These are phyloP conservation scores for Cerastoderma edule DNA, from an alignment of 2,888 invertebrate genomes.

Conservation along the genomic window DNA sequence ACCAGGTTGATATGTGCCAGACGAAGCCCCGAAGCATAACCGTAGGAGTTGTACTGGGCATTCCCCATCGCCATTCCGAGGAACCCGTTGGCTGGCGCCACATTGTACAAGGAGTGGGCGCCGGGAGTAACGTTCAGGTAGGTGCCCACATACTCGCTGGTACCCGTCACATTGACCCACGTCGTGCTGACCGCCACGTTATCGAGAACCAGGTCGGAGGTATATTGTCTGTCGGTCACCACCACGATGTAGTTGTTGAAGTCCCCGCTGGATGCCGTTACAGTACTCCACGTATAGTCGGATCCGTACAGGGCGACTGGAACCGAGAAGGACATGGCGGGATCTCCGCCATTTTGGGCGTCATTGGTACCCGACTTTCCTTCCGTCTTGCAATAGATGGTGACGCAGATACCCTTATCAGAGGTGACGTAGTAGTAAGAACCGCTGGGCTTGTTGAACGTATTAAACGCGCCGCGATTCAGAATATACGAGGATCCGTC, in stretches of 20 bases:
- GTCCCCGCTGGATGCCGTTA: conserved; percentile 50
- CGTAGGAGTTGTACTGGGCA: conserved; percentile 72
- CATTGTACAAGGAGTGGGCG: conserved; percentile 65
- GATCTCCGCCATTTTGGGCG: conserved; percentile 68
- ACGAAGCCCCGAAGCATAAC: conserved; percentile 66
- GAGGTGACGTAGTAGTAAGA: conserved; percentile 53
- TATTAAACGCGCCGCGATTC: conserved; percentile 34
- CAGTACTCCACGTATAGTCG: conserved; percentile 69
- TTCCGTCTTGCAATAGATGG: conserved; percentile 63
- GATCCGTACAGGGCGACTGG: conserved; percentile 66
- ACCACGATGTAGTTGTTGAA: conserved; percentile 58
- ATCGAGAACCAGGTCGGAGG: conserved; percentile 45
- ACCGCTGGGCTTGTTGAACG: conserved; percentile 49
- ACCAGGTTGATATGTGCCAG: conserved; percentile 63
- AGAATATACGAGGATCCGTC: conserved; percentile 32
- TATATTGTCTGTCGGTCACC: conserved; percentile 38
- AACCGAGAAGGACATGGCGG: conserved; percentile 70
- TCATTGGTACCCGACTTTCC: conserved; percentile 59
- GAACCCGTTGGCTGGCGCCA: conserved; percentile 64
- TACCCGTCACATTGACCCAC: conserved; percentile 46
- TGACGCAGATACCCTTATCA: conserved; percentile 63
- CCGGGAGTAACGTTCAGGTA: conserved; percentile 56
- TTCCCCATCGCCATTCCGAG: conserved; percentile 70
- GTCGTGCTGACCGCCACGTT: conserved; percentile 25
- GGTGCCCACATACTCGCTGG: conserved; percentile 38